phyloP scores from a whole-genome alignment of 2,797 vertebrate genomes.

The Protosalanx chinensis region DNA sequence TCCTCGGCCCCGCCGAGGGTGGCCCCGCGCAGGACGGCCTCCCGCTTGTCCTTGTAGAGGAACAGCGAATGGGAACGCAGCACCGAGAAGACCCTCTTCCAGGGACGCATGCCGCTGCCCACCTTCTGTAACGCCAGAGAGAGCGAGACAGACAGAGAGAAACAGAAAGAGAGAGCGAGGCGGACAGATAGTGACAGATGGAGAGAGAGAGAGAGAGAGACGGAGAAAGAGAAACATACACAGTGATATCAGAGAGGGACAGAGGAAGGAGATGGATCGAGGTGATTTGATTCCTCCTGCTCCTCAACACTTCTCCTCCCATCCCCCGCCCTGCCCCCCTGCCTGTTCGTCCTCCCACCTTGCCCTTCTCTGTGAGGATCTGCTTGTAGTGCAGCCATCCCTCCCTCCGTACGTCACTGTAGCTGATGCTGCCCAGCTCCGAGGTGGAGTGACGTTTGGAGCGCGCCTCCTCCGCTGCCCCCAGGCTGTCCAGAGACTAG shows the following conservation, averaged over 20 bases:
- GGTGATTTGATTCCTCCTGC: neutral
- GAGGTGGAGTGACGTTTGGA: constrained; percentile 94
- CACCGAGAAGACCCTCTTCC: constrained; percentile 91
- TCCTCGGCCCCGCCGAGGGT: constrained; percentile 79
- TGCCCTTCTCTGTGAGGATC: constrained; percentile 96
- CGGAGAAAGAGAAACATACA: neutral
- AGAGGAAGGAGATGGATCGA: neutral
- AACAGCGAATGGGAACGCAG: constrained; percentile 88
- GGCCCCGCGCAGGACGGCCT: constrained; percentile 80
- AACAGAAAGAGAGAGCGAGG: constrained; percentile 18
- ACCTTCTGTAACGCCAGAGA: constrained; percentile 80
- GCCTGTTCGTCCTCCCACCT: constrained; percentile 69
- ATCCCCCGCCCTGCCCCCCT: neutral
- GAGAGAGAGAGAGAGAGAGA: neutral
- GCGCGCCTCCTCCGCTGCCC: constrained; percentile 82
- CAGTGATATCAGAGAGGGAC: neutral
- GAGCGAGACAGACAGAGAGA: constrained; percentile 22
- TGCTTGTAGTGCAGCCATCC: constrained; percentile 98
- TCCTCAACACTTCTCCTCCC: neutral
- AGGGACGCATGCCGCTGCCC: constrained; percentile 90
- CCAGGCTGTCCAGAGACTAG: constrained; percentile 90
- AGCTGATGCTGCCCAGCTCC: constrained; percentile 86
- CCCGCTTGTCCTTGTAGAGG: constrained; percentile 96
- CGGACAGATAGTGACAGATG: neutral
- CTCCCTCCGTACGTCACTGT: constrained; percentile 86